Evolutionary conservation across 2,113 vertebrate genomes (phyloP), one percentile per base, ranked within the genome.

Genomic region (Panurus biarmicus): DNA sequence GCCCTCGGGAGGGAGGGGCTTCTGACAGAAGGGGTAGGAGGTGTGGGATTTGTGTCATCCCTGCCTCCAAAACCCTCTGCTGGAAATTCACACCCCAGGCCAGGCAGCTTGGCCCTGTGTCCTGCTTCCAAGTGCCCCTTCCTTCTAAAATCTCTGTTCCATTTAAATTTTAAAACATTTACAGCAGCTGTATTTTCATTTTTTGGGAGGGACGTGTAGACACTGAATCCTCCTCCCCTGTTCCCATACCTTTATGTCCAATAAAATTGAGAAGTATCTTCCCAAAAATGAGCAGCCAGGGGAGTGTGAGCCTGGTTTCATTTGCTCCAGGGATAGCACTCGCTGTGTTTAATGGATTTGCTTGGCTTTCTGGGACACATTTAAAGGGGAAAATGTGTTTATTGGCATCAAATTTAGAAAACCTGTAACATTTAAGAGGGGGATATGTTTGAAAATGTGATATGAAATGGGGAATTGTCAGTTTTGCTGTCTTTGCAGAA

Each of bases 401-500:
- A 86, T 88, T 77, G 93, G 62, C 51, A n/a, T 82, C 47, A 82
- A 76, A 87, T 89, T 84, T 77, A 56, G 83, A 89, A 86, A 86
- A 47, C 72, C 44, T 64, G 60, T 53, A 56, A 60, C 6, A 2
- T 88, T 90, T 74, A 70, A 81, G 57, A 36, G 33, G 67, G 53
- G 81, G 70, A 75, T 78, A 44, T 11, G 67, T 74, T 96, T 51
- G 84, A 44, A 89, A 91, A 94, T 60, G 58, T 11, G 54, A 22
- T 65, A 8, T 13, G 73, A 78, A 90, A 84, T 64, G 53, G 64
- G 60, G 47, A 78, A 76, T 48, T 50, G 66, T 69, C 31, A 22
- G 62, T 57, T 91, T 82, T 95, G 87, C 78, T 93, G 17, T 82
- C 94, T 87, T 91, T 89, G 91, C 87, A 79, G 81, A 85, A 95